These are phyloP conservation scores for Ahaetulla prasina DNA, from an alignment of 2,113 vertebrate genomes.

Conservation along the genomic window DNA sequence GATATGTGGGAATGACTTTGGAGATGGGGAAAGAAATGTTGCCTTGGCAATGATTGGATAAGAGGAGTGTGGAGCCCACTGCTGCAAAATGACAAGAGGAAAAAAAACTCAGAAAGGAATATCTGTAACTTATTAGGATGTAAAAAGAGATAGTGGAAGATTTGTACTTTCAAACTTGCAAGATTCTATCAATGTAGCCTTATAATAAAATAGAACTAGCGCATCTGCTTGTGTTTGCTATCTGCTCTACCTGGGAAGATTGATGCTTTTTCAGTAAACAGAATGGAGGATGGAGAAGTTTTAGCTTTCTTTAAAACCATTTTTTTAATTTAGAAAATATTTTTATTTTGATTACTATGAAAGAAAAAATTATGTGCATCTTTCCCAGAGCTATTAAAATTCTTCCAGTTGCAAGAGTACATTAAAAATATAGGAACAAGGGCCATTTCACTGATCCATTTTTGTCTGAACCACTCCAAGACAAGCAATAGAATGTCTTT, in stretches of 20 bases:
- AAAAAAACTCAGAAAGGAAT: not conserved
- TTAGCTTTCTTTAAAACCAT: not conserved
- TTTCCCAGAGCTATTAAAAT: not conserved
- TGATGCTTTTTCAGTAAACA: not conserved
- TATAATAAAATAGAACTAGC: not conserved
- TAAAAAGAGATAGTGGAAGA: not conserved
- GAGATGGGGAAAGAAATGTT: not conserved
- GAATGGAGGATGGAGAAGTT: not conserved
- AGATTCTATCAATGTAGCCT: not conserved
- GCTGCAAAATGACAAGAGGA: not conserved
- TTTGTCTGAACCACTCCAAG: not conserved
- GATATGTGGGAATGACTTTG: not conserved
- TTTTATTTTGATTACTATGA: not conserved
- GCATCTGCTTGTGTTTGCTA: not conserved
- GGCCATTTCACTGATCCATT: not conserved
- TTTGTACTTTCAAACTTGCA: not conserved
- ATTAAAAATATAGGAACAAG: not conserved
- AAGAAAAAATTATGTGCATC: not conserved
- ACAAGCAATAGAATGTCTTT: not conserved
- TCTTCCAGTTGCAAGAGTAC: not conserved
- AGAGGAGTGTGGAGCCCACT: not conserved
- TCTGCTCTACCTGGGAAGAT: not conserved
- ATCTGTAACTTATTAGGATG: not conserved
- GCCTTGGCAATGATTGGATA: not conserved
- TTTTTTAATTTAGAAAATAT: not conserved